These are phyloP conservation scores for Cyclargus thomasi DNA, from an alignment of 1,140 invertebrate genomes.

Conservation along the genomic window DNA sequence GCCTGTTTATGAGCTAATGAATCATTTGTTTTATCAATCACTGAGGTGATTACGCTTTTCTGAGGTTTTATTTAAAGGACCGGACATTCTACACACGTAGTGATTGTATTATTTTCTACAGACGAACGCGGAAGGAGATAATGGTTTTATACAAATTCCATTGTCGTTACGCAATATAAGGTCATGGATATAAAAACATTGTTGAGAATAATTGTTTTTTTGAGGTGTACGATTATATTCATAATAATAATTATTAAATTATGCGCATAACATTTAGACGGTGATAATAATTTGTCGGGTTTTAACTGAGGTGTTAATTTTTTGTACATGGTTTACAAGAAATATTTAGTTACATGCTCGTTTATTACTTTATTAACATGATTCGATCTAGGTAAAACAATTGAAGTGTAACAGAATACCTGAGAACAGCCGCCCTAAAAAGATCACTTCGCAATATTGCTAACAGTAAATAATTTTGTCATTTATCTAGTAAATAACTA, in stretches of 20 bases:
- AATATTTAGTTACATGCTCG: too few species aligned
- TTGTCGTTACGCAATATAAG: background rate
- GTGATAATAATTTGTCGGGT: too few species aligned
- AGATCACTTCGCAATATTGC: too few species aligned
- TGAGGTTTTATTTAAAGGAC: conserved; percentile 12
- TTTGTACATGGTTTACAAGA: too few species aligned
- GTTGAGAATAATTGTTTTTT: background rate
- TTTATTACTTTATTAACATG: too few species aligned
- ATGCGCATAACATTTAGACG: background rate
- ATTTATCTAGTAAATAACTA: too few species aligned
- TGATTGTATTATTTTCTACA: background rate
- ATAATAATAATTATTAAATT: background rate
- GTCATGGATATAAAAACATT: background rate
- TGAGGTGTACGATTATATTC: background rate
- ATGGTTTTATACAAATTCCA: background rate
- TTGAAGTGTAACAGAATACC: background rate
- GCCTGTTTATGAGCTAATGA: conserved; percentile 50
- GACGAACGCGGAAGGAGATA: background rate
- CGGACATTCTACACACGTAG: conserved; percentile 2
- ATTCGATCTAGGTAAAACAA: background rate
- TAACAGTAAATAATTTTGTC: too few species aligned
- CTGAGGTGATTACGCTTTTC: conserved; percentile 22
- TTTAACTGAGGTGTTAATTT: too few species aligned
- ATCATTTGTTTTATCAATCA: conserved; percentile 61
- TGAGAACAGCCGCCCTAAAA: too few species aligned